Evolutionary conservation across 1,140 invertebrate species (phyloP).

Genomic region (Campoletis sonorensis): DNA sequence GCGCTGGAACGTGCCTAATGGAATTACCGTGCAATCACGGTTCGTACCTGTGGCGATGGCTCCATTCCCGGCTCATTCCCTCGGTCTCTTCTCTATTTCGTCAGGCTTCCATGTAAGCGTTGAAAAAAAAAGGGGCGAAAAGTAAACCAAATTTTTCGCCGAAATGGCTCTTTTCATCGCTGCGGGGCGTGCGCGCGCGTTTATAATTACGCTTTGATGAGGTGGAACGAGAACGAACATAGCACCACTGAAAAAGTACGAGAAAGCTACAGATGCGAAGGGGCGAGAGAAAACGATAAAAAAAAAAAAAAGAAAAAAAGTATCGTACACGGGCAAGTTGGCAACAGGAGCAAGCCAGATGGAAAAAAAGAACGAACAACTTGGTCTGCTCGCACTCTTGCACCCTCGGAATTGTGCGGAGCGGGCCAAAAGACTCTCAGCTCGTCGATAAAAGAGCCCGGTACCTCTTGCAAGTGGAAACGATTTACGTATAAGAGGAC

Average conservation of each 20-base stretch:
- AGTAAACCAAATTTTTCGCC: conserved; percentile 35
- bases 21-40: conserved; percentile 65
- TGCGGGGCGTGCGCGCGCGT: not conserved
- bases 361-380: conserved; percentile 14
- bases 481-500: conserved; percentile 32
- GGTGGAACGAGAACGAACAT: conserved; percentile 13
- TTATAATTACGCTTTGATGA: conserved; percentile 44
- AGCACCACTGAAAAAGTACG: not conserved
- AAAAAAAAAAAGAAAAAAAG: conserved; percentile 5
- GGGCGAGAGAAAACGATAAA: not conserved
- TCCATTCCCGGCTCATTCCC: not conserved
- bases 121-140: conserved; percentile 2
- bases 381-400: not conserved
- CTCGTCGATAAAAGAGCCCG: conserved; percentile 21
- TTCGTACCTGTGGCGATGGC: conserved; percentile 37
- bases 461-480: conserved; percentile 26
- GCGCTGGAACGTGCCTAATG: conserved; percentile 60
- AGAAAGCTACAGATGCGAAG: not conserved
- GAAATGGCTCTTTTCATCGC: conserved; percentile 34
- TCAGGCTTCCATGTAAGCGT: conserved; percentile 10
- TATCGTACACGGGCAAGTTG: conserved; percentile 7
- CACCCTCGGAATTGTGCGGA: conserved; percentile 20
- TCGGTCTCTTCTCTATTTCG: not conserved
- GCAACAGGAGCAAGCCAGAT: not conserved
- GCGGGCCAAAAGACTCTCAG: conserved; percentile 13